Evolutionary conservation across 2,797 vertebrate genomes (phyloP), one percentile per base, ranked within the genome.

Genomic region (Manis javanica): DNA sequence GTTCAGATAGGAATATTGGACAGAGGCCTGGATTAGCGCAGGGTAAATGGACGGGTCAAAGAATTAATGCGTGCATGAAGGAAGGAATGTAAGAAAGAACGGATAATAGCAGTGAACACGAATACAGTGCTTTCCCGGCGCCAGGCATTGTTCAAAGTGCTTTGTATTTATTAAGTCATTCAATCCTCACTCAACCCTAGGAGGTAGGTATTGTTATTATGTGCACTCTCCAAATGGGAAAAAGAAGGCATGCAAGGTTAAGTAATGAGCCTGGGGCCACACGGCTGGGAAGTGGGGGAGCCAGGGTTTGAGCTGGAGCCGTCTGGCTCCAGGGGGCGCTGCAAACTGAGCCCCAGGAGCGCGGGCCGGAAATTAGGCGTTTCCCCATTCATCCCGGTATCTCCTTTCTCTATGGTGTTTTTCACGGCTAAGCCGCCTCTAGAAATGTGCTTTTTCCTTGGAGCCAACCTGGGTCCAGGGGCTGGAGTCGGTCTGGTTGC

Each of bases 111-210:
- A 93, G 86, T 14, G 0, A 87, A 78, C 23, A 18, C 34, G 86
- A 49, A 77, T 61, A 74, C 0, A 37, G 23, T 34, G 82, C 78
- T 94, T 95, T 86, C 83, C 37, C 79, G 26, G 77, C 29, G 55
- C 87, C 69, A 64, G 53, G 66, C 64, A 75, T 91, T 95, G 82
- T 94, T 90, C 89, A 94, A 87, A 89, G 64, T 63, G 46, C 59
- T 92, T 89, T 89, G 31, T 79, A 55, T 93, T 96, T 96, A 94
- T 96, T 93, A 87, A 94, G 83, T 96, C 95, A 93, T 93, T 89
- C 94, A 95, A 95, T 87, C 78, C 86, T 96, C 87, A 61, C 39
- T 57, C 82, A 86, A 96, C 57, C 74, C 79, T 82, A 51, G 72
- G 77, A 96, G 75, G 63, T 69, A 79, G 79, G 37, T 85, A 55